Evolutionary conservation across 2,888 invertebrate species (phyloP), one percentile per base, ranked within the genome.

Genomic region (Perithous albicinctus): DNA sequence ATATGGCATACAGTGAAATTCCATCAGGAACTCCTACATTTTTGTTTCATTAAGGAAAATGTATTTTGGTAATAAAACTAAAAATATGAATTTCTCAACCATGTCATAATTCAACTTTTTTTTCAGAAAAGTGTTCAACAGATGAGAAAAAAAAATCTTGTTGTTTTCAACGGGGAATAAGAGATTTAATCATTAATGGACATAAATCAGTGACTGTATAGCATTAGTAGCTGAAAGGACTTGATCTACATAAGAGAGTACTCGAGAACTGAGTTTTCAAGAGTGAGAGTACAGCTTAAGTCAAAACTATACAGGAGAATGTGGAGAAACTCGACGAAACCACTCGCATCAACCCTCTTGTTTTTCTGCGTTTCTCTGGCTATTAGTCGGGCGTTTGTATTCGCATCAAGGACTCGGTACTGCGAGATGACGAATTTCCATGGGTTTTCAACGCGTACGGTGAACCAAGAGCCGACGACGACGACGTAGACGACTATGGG

Each of bases 311-410:
- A n/a, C 26, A n/a, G n/a, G 38, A 56, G n/a, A n/a, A 32, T 20
- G 35, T 8, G 10, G 35, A 61, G 35, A 61, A 61, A 18, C 59
- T 35, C 59, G 35, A 10, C 18, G 18, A 70, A 38, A 41, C 41
- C 15, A 56, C 69, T 70, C 56, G 69, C 54, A 15, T 15, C 29
- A 32, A 41, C 29, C 41, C 56, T 56, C 43, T 59, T 70, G 56
- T 70, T 70, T 70, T 59, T 56, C 43, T 70, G 6, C 41, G 29
- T 32, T 72, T 72, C 46, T 20, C 72, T 46, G 20, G 32, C 72
- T 72, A 72, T 72, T 72, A 72, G 59, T 20, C 43, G 41, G 32
- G 43, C 43, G 72, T 59, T 72, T 72, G 46, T 72, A 46, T 72
- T 72, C 59, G 43, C 43, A 32, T 72, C 32, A 43, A 72, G 46